Evolutionary conservation across 2,888 invertebrate genomes (phyloP), one percentile per base, ranked within the genome.

Genomic region (Pandemis corylana): DNA sequence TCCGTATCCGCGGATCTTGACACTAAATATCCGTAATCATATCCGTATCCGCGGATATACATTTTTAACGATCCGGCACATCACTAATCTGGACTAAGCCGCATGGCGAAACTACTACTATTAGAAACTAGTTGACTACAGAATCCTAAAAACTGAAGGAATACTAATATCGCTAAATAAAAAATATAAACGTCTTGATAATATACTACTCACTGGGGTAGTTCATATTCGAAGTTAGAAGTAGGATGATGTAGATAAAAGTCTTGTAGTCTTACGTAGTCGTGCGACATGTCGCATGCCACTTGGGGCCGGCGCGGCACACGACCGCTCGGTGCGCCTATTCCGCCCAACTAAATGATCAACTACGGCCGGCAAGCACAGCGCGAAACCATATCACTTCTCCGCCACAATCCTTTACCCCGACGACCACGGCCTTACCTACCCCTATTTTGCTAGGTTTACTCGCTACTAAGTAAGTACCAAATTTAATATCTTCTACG

Each of bases 211-310:
- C 79, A 90, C 90, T 82, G 84, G 12, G 80, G 77, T 69, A 85
- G 61, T 3, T 86, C 86, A 80, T 84, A 89, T 15, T 84, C 81
- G 75, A 83, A 86, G 53, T 81, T 81, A 9, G 80, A 80, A 10
- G 82, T 63, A 7, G 86, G 80, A 12, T 84, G 84, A 76, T 87
- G 88, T 78, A 89, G 20, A 78, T 86, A 90, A 77, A 80, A 87
- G 28, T 88, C 89, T 72, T 88, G 89, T n/a, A 85, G 81, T 5
- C 86, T 86, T 75, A 83, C 75, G 78, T 80, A 87, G 6, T 90
- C 88, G 71, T 85, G 85, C 80, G 90, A 83, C 90, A 90, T 90
- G 72, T 73, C 82, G 83, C 90, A 90, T 90, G 72, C 74, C 82
- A 80, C 73, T 76, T 20, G 71, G 66, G 56, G 62, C 68, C 72